phyloP scores from a whole-genome alignment of 2,888 invertebrate genomes.

The Dryococelus australis region DNA sequence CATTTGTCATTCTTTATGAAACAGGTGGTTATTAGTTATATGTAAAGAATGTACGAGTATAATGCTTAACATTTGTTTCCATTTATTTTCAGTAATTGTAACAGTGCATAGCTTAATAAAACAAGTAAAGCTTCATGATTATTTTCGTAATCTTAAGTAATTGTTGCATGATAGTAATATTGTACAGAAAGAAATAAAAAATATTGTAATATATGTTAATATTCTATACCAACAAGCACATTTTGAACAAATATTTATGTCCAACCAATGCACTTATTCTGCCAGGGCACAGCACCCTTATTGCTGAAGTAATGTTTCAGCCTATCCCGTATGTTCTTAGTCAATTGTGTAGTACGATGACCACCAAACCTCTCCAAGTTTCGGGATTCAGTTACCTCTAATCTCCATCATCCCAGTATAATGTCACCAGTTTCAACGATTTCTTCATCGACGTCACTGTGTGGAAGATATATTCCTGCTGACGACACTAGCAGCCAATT shows the following conservation, averaged over 20 bases:
- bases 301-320: conserved; percentile 25
- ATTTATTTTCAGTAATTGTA: neutral
- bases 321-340: conserved; percentile 17
- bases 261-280: neutral
- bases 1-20: neutral
- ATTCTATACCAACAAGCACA: neutral
- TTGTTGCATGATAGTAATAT: neutral
- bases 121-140: neutral
- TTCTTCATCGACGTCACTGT: no score
- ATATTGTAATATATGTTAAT: neutral
- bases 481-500: conserved; percentile 31
- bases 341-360: neutral
- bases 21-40: neutral
- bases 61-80: neutral
- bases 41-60: neutral
- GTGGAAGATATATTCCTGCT: conserved; percentile 12
- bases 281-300: neutral
- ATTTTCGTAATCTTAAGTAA: neutral
- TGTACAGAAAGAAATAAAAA: neutral
- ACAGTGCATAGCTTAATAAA: neutral
- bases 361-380: conserved; percentile 16
- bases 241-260: neutral
- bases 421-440: no score
- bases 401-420: neutral
- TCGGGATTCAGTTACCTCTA: neutral